phyloP scores from a whole-genome alignment of 2,888 invertebrate genomes.

The Andrena camellia region DNA sequence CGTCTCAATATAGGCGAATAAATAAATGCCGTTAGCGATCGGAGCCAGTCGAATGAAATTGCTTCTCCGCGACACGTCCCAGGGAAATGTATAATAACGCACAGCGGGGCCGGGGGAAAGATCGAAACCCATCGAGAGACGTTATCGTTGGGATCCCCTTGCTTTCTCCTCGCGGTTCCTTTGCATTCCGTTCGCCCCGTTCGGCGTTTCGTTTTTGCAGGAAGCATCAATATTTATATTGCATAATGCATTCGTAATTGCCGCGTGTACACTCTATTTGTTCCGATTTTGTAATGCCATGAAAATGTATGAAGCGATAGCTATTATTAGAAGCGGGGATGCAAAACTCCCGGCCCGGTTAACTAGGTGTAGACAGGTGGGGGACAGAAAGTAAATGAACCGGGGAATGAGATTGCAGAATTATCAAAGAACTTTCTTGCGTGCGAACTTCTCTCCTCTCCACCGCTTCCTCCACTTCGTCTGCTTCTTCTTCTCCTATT shows the following conservation, averaged over 20 bases:
- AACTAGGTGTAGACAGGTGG: conserved; percentile 76
- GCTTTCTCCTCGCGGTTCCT: conserved; percentile 61
- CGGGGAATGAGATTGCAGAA: conserved; percentile 75
- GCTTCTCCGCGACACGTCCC: conserved; percentile 3
- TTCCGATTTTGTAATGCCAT: conserved; percentile 84
- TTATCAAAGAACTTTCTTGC: conserved; percentile 76
- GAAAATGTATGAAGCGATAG: conserved; percentile 84
- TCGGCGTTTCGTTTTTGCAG: conserved; percentile 82
- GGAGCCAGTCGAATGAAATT: not conserved
- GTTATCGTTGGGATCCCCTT: conserved; percentile 60
- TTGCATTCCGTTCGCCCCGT: conserved; percentile 80
- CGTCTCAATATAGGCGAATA: not conserved
- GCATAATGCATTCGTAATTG: conserved; percentile 85
- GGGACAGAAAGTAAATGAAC: conserved; percentile 77
- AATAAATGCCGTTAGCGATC: not conserved
- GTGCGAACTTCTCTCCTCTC: conserved; percentile 56
- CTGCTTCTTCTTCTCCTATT: no score
- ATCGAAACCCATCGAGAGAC: conserved; percentile 57
- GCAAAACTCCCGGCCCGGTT: conserved; percentile 77
- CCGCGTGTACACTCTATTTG: conserved; percentile 84
- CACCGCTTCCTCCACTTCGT: not conserved
- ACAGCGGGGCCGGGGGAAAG: conserved; percentile 28
- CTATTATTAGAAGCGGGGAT: conserved; percentile 83
- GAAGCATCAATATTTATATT: conserved; percentile 85
- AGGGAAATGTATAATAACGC: conserved; percentile 23